A percentile compares a stretch with the other conserved stretches of the same genome.
Conservation (phyloP, 2,113 vertebrate species). For the Cacatua alba region DNA sequence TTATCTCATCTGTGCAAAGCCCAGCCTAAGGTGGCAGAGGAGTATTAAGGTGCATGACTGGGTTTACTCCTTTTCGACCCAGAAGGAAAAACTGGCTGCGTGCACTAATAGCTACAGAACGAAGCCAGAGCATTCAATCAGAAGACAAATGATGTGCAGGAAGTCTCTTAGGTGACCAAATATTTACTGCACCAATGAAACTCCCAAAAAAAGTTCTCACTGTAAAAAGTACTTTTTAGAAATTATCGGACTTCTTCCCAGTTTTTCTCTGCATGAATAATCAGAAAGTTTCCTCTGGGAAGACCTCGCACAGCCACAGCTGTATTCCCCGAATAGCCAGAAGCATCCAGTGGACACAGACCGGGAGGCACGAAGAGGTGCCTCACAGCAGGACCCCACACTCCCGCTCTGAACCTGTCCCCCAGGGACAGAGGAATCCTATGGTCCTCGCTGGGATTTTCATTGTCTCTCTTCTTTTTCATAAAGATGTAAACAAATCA, state of each 20-base stretch:
- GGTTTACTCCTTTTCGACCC: not conserved
- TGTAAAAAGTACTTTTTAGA: not conserved
- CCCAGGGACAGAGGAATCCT: not conserved
- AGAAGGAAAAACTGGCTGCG: not conserved
- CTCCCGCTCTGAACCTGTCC: not conserved
- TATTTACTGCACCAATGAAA: not conserved
- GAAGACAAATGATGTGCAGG: not conserved
- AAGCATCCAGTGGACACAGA: not conserved
- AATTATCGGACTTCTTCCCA: not conserved
- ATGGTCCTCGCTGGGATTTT: not conserved
- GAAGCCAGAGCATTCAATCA: not conserved
- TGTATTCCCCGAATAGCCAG: not conserved
- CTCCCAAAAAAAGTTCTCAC: not conserved
- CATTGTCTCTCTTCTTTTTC: fast-evolving
- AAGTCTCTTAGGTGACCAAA: conserved; percentile 21
- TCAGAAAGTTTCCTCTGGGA: not conserved
- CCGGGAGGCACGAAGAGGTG: not conserved
- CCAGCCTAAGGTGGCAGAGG: not conserved
- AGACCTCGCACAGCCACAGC: not conserved
- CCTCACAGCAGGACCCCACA: not conserved
- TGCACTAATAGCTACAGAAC: not conserved
- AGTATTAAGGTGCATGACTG: not conserved
- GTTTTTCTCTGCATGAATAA: not conserved
- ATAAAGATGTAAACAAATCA: not conserved
- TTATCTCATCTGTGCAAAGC: not conserved